phyloP scores from a whole-genome alignment of 2,797 vertebrate genomes.

The Acanthurus leucopareius region DNA sequence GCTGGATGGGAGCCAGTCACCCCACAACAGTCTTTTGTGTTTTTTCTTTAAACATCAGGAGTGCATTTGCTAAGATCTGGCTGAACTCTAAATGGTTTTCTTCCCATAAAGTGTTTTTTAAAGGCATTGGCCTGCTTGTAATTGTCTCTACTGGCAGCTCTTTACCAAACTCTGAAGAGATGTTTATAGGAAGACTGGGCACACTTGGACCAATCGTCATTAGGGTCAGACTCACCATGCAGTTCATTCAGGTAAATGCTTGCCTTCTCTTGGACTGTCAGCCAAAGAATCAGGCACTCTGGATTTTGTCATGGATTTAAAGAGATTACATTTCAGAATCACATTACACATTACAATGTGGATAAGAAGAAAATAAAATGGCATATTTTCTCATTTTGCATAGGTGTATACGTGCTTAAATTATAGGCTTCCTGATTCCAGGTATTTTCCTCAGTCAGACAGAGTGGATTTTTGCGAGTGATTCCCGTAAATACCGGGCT shows the following conservation, averaged over 20 bases:
- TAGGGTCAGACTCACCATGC: conserved; percentile 14
- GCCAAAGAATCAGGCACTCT: not conserved
- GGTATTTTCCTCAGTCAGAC: conserved; percentile 13
- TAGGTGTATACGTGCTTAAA: not conserved
- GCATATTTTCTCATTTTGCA: not conserved
- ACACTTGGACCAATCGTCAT: conserved; percentile 32
- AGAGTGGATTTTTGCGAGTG: conserved; percentile 27
- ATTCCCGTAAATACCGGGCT: conserved; percentile 31
- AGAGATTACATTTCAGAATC: conserved; percentile 17
- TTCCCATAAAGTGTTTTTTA: conserved; percentile 34
- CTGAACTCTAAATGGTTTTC: conserved; percentile 46
- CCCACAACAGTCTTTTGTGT: conserved; percentile 19
- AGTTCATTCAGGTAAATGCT: conserved; percentile 17
- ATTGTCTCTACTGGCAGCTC: conserved; percentile 35
- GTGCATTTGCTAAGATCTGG: conserved; percentile 35
- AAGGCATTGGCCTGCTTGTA: conserved; percentile 29
- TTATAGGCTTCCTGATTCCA: conserved; percentile 12
- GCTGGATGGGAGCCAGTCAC: conserved; percentile 47
- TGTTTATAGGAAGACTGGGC: conserved; percentile 1
- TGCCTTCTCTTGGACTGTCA: conserved; percentile 20
- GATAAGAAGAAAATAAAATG: conserved; percentile 9
- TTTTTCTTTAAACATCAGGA: conserved; percentile 40
- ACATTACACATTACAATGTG: not conserved
- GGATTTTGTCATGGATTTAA: conserved; percentile 11
- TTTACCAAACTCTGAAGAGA: conserved; percentile 30